Evolutionary conservation across 2,888 invertebrate genomes (phyloP).

Genomic region (Epinotia nisella): DNA sequence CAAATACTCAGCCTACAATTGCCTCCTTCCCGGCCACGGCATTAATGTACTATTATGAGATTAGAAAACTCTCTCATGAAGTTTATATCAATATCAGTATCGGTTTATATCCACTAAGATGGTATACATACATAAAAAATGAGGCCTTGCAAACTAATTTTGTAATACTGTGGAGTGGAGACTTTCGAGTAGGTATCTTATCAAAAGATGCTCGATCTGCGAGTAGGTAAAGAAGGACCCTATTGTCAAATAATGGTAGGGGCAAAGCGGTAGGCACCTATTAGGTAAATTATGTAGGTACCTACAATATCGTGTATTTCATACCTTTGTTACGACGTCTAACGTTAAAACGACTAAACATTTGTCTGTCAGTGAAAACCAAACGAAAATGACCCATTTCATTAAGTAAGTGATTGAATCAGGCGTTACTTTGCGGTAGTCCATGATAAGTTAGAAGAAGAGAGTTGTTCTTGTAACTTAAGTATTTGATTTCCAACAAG

Average conservation of each 20-base stretch:
- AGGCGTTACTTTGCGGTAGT: too few species aligned
- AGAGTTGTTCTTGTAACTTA: too few species aligned
- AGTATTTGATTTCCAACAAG: too few species aligned
- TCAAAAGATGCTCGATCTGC: background rate
- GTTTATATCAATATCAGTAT: too few species aligned
- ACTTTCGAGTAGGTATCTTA: background rate
- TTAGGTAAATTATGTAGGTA: background rate
- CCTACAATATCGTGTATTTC: background rate
- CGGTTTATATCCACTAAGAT: background rate
- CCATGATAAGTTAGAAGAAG: too few species aligned
- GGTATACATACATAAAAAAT: background rate
- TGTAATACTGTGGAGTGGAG: background rate
- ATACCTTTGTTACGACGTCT: background rate
- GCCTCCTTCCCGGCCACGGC: too few species aligned
- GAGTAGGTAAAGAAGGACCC: background rate
- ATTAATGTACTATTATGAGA: too few species aligned
- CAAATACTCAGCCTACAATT: too few species aligned
- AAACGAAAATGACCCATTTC: too few species aligned
- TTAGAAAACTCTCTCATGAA: too few species aligned
- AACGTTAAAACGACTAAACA: background rate
- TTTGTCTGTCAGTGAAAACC: background rate
- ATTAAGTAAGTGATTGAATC: too few species aligned
- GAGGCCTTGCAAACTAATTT: background rate
- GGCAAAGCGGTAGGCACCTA: background rate
- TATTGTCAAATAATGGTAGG: background rate